These are phyloP conservation scores for Tylochromis polylepis DNA, from an alignment of 2,113 vertebrate genomes.

Conservation along the genomic window DNA sequence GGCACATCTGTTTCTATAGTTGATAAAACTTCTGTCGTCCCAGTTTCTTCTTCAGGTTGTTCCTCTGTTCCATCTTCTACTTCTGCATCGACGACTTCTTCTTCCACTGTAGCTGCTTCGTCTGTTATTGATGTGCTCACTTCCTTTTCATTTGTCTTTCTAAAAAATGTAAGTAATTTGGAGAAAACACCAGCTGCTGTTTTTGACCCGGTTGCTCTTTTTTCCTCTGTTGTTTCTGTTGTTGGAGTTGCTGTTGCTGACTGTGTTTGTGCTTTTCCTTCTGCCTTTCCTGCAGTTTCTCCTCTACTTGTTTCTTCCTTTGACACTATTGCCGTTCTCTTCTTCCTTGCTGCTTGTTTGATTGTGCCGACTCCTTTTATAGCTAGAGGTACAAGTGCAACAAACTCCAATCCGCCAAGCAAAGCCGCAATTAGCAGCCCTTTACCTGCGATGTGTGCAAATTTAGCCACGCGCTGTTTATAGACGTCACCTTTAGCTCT, in stretches of 20 bases:
- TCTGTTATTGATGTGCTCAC: background rate
- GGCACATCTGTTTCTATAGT: background rate
- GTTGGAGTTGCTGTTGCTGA: background rate
- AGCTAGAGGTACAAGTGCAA: background rate
- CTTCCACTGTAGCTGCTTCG: fast-evolving
- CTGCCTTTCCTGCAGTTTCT: fast-evolving
- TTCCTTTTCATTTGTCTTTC: background rate
- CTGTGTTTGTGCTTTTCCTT: background rate
- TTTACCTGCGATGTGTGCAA: fast-evolving
- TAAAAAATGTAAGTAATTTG: background rate
- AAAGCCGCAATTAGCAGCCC: background rate
- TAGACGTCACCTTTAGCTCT: conserved; percentile 23
- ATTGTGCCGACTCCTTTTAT: fast-evolving
- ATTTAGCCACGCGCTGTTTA: fast-evolving
- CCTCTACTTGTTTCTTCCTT: background rate
- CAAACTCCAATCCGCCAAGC: fast-evolving
- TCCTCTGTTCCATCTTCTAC: background rate
- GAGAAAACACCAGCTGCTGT: fast-evolving
- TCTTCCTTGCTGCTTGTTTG: fast-evolving
- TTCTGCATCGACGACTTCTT: background rate
- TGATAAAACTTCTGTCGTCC: background rate
- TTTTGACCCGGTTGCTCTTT: fast-evolving
- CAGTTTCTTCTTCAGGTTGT: fast-evolving
- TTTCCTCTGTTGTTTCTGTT: background rate
- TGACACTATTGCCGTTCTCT: fast-evolving